phyloP scores from a whole-genome alignment of 2,113 vertebrate genomes.

The Tachysurus vachellii region DNA sequence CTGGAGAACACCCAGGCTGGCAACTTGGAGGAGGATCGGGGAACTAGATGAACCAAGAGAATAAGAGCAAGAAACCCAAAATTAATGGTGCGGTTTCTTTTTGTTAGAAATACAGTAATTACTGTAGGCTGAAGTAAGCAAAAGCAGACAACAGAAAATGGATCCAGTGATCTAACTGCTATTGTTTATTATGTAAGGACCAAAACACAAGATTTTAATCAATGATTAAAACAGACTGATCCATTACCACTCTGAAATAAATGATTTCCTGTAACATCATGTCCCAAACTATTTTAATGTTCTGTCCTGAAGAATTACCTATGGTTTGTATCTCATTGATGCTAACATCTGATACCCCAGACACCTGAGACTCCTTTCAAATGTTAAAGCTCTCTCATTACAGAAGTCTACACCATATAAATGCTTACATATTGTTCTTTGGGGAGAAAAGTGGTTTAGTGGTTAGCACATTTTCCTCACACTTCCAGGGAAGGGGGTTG shows the following conservation, averaged over 20 bases:
- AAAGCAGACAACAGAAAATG: not conserved
- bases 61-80: not conserved
- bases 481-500: too few species aligned
- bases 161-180: not conserved
- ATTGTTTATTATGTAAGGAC: not conserved
- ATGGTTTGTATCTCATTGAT: not conserved
- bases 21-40: not conserved
- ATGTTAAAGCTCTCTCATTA: not conserved
- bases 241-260: not conserved
- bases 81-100: not conserved
- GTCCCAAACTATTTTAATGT: not conserved
- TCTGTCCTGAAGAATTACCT: not conserved
- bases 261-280: not conserved
- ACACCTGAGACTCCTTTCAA: not conserved
- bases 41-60: not conserved
- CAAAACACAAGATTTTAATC: not conserved
- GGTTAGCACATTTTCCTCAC: too few species aligned
- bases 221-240: not conserved
- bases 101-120: not conserved
- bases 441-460: too few species aligned
- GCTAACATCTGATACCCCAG: not conserved
- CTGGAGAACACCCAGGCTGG: not conserved
- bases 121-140: not conserved
- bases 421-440: not conserved
- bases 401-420: not conserved